A percentile compares a stretch with the other conserved stretches of the same genome.
These are phyloP conservation scores for Gisinianus flammeolus DNA, from an alignment of 2,888 invertebrate species.

Conservation along the genomic window DNA sequence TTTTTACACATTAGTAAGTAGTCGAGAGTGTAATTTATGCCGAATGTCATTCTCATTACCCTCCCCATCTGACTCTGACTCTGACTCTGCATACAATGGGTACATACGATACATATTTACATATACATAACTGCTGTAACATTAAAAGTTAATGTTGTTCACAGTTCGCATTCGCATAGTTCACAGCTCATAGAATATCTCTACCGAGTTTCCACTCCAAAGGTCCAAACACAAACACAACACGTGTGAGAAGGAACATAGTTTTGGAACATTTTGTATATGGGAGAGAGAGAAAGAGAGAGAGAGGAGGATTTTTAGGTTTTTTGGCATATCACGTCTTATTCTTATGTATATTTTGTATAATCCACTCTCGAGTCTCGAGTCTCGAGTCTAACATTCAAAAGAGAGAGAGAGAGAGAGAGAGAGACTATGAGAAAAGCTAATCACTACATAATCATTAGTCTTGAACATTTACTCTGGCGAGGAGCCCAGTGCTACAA, in stretches of 20 bases:
- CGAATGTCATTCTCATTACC: not conserved
- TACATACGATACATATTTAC: not conserved
- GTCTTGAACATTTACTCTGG: constrained; percentile 39
- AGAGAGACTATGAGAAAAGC: not conserved
- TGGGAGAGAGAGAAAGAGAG: too few species aligned
- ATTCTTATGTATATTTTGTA: too few species aligned
- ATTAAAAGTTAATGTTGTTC: constrained; percentile 5
- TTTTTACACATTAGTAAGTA: not conserved
- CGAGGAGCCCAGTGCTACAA: constrained; percentile 27
- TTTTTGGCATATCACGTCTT: too few species aligned
- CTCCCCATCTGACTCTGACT: not conserved
- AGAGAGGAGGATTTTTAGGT: too few species aligned
- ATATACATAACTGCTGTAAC: not conserved
- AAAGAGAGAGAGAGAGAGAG: constrained; percentile 18
- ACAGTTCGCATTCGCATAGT: not conserved
- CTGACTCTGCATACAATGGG: not conserved
- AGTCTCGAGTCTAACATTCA: too few species aligned
- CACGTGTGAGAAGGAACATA: too few species aligned
- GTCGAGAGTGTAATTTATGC: not conserved
- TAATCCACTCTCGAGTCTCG: too few species aligned
- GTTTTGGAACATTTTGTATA: too few species aligned
- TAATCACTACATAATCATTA: constrained; percentile 43
- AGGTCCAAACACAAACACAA: too few species aligned
- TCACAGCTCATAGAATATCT: too few species aligned
- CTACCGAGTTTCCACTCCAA: too few species aligned